Evolutionary conservation across 2,888 invertebrate genomes (phyloP).

Genomic region (Anarsia innoxiella): DNA sequence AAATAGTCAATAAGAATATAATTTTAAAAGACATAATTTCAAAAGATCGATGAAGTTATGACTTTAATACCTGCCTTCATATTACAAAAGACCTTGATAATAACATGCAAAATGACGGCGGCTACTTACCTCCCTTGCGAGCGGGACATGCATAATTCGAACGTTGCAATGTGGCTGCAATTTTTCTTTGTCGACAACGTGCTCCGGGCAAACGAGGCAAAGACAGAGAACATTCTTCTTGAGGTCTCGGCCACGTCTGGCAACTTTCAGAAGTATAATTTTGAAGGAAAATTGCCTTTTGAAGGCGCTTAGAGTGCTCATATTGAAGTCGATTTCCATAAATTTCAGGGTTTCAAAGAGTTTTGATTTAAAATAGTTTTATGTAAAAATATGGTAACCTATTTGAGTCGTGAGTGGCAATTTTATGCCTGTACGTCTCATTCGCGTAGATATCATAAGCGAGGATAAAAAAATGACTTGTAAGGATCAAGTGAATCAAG

Average conservation of each 20-base stretch:
- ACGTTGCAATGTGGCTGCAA: constrained; percentile 31
- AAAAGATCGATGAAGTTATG: background rate
- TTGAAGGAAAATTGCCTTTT: constrained; percentile 36
- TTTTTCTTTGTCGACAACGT: constrained; percentile 34
- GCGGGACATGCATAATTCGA: constrained; percentile 11
- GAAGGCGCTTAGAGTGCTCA: constrained; percentile 27
- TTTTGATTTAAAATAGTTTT: no score
- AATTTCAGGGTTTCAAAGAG: background rate
- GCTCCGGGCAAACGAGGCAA: constrained; percentile 22
- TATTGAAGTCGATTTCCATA: constrained; percentile 23
- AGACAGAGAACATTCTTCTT: constrained; percentile 38
- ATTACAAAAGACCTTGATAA: background rate
- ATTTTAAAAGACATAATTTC: background rate
- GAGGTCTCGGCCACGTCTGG: constrained; percentile 32
- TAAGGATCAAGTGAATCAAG: no score
- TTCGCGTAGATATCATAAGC: no score
- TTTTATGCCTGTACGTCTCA: no score
- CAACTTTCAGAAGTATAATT: constrained; percentile 44
- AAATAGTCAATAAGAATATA: no score
- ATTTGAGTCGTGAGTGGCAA: no score
- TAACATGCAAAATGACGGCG: constrained; percentile 4
- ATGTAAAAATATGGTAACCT: no score
- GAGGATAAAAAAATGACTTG: no score
- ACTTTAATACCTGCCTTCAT: background rate
- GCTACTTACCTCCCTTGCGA: background rate